These are phyloP conservation scores for Drosophila lutescens DNA, from an alignment of 2,888 invertebrate genomes.

Conservation along the genomic window DNA sequence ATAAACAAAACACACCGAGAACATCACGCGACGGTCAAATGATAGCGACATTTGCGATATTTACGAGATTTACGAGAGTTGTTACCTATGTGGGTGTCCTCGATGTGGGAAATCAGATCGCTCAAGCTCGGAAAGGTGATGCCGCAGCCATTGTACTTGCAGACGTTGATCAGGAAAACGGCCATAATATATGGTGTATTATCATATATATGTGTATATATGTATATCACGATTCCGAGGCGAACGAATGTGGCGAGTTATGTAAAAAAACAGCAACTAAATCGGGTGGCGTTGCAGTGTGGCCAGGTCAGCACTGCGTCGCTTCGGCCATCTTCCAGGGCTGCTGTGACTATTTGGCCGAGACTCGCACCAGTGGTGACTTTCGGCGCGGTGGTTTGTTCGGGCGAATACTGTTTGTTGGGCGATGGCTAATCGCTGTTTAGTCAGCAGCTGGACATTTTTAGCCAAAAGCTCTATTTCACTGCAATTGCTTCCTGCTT, in stretches of 20 bases:
- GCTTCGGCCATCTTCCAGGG: constrained; percentile 1
- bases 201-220: constrained; percentile 6
- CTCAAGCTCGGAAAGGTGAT: constrained; percentile 92
- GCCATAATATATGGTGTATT: constrained; percentile 86
- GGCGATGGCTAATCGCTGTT: constrained; percentile 47
- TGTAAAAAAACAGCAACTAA: constrained; percentile 15
- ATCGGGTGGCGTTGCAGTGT: constrained; percentile 5
- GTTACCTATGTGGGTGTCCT: constrained; percentile 93
- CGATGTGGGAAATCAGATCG: constrained; percentile 94
- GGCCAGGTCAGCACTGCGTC: constrained; percentile 4
- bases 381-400: constrained; percentile 50
- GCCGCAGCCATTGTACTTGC: constrained; percentile 94
- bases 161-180: constrained; percentile 95
- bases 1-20: constrained; percentile 73
- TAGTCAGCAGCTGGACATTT: constrained; percentile 49
- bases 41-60: constrained; percentile 26
- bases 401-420: constrained; percentile 62
- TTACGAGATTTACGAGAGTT: constrained; percentile 22
- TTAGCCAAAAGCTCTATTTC: constrained; percentile 1
- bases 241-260: constrained; percentile 82
- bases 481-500: neutral
- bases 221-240: constrained; percentile 79
- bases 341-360: constrained; percentile 1
- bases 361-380: constrained; percentile 1
- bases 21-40: constrained; percentile 71